phyloP scores from a whole-genome alignment of 2,888 invertebrate genomes.

The Eudemis profundana region DNA sequence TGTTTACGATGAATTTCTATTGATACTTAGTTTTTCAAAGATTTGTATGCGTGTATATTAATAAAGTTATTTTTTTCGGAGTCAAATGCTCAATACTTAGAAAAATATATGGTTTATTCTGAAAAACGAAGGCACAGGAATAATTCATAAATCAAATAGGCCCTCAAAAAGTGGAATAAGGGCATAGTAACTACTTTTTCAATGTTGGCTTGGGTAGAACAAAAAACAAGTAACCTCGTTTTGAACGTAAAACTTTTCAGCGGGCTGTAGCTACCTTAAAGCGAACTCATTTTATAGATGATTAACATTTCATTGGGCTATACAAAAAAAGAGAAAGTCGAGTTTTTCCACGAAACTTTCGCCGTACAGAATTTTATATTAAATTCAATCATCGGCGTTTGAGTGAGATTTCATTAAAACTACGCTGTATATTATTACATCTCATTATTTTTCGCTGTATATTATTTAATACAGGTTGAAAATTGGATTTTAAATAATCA shows the following conservation, averaged over 20 bases:
- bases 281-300: conserved; percentile 33
- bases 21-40: background rate
- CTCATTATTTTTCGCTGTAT: conserved; percentile 16
- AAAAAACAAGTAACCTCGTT: conserved; percentile 12
- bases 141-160: conserved; percentile 4
- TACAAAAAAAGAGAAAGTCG: conserved; percentile 36
- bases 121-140: no score
- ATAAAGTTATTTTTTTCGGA: no score
- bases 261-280: conserved; percentile 10
- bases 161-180: background rate
- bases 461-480: conserved; percentile 17
- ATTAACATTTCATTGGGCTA: conserved; percentile 35
- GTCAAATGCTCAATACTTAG: no score
- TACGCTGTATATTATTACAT: no score
- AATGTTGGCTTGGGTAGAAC: background rate
- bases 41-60: no score
- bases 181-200: background rate
- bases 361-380: conserved; percentile 36
- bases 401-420: conserved; percentile 35
- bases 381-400: conserved; percentile 37
- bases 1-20: background rate
- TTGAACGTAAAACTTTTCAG: conserved; percentile 6
- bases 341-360: conserved; percentile 37
- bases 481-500: conserved; percentile 7
- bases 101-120: no score